Base-by-base conservation (phyloP, 1,140 invertebrate genomes). In the Eufriesea mexicana region DNA sequence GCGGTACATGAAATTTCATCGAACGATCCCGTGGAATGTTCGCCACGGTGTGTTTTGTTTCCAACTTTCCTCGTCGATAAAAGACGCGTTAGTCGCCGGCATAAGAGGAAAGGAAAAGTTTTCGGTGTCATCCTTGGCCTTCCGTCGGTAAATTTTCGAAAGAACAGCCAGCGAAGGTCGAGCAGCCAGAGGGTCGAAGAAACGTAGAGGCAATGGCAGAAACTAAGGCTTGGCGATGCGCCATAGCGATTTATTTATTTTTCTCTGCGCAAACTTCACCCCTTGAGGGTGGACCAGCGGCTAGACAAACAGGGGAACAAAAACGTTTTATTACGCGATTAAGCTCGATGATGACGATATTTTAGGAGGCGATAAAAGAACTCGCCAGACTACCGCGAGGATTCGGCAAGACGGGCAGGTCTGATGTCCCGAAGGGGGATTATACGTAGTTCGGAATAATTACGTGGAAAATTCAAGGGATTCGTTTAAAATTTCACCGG, bases 281-380 rank as follows among this genome's bases (percentile, higher is more conserved):
- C 55, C 45, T 76, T 67, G 71, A 84, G 59, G 25, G 35, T 79
- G 83, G 20, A 86, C 86, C 10, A 55, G 78, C 86, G 87, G 84
- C 86, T 89, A 85, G 88, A 89, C 91, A 93, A 92, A 92, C 90
- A 91, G 88, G 84, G 85, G 89, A 83, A 90, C 89, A 91, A 92
- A 92, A 92, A 92, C 89, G 91, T 92, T 93, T 93, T 93, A 93
- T 92, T 92, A 91, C 89, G 88, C 90, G 91, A 93, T 93, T 91
- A 92, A 92, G 89, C 90, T 73, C 85, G 72, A 89, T 89, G 91
- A 91, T 88, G 90, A 89, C 86, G 79, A 91, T 91, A 92, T 91
- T 92, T 91, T 85, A 90, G 86, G 59, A 67, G 67, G 54, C 49
- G 66, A 86, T 85, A 89, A 91, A 91, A 89, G 84, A 79, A 74